Base-by-base conservation (phyloP, 2,888 invertebrate species). In the Choreutis nemorana region DNA sequence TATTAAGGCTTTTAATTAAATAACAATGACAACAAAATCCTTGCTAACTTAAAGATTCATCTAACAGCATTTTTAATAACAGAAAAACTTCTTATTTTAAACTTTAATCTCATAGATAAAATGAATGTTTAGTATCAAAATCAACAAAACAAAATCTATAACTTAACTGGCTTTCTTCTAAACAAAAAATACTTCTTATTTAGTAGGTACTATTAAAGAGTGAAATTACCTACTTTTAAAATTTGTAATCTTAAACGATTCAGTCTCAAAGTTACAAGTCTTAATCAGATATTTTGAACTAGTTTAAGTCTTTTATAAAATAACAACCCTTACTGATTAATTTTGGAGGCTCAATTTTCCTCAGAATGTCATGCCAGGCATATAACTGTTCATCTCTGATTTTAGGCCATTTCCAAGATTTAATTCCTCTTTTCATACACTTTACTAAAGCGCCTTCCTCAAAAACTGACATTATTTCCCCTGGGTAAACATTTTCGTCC, bases 381-480 rank as follows among this genome's bases (percentile, higher is more conserved):
- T 36, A 40, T 11, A 41, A 32, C 28, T 40, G 32, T 18, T 37
- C 37, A 26, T 39, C 36, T 29, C 30, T 36, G 10, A 38, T 32
- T 13, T 9, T 24, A 12, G 41, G 39, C 41, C 39, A 41, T 27
- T 23, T 28, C 41, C 39, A 41, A 27, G 23, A 37, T 23, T 34
- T 34, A 6, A 23, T 4, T 14, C 34, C 38, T 29, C 20, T 33
- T 14, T 36, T 41, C 40, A 41, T 41, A 14, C 35, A 39, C 23
- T 35, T 32, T 8, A 45, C 41, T 21, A 37, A 34, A 12, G 29
- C 24, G 23, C 35, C 42, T 28, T 39, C 38, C 24, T 38, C 34
- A 35, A 14, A 36, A 26, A 37, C 18, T 30, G 39, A 36, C 14
- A 40, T 26, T 23, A 44, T 26, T 31, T 38, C 29, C 18, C 39